Conservation (phyloP, 2,888 invertebrate genomes). For the Adelognathus sp. region DNA sequence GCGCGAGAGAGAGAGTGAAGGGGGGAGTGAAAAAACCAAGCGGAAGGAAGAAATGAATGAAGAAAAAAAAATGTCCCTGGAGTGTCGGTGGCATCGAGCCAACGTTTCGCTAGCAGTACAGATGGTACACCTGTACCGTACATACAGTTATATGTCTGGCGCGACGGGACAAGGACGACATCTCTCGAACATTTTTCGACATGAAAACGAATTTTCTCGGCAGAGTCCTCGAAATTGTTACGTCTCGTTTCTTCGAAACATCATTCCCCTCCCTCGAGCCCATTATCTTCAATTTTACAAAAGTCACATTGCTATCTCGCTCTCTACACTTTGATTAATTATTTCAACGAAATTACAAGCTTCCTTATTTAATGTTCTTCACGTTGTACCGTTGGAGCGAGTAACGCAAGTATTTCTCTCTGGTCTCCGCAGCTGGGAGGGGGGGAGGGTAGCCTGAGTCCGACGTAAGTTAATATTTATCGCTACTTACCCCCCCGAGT, state of each 20-base stretch:
- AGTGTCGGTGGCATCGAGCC: slow-evolving; percentile 51
- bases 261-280: not conserved
- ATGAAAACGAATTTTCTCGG: slow-evolving; percentile 30
- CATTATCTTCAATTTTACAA: not conserved
- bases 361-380: slow-evolving; percentile 35
- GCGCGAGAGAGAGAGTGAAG: not conserved
- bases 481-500: slow-evolving; percentile 61
- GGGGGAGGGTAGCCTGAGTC: slow-evolving; percentile 23
- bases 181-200: slow-evolving; percentile 18
- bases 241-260: not conserved
- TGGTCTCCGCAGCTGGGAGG: not conserved
- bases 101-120: slow-evolving; percentile 44
- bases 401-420: not conserved
- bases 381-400: slow-evolving; percentile 11
- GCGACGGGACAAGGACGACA: slow-evolving; percentile 15
- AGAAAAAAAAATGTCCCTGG: slow-evolving; percentile 42
- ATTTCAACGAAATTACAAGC: slow-evolving; percentile 38
- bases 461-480: slow-evolving; percentile 63
- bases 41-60: slow-evolving; percentile 42
- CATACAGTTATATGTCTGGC: slow-evolving; percentile 7
- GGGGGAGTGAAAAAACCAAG: not conserved
- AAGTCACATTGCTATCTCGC: not conserved
- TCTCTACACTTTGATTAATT: slow-evolving; percentile 23
- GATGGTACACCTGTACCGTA: slow-evolving; percentile 41
- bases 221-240: not conserved